These are phyloP conservation scores for Dendropsophus ebraccatus DNA, from an alignment of 2,113 vertebrate genomes.

Conservation along the genomic window DNA sequence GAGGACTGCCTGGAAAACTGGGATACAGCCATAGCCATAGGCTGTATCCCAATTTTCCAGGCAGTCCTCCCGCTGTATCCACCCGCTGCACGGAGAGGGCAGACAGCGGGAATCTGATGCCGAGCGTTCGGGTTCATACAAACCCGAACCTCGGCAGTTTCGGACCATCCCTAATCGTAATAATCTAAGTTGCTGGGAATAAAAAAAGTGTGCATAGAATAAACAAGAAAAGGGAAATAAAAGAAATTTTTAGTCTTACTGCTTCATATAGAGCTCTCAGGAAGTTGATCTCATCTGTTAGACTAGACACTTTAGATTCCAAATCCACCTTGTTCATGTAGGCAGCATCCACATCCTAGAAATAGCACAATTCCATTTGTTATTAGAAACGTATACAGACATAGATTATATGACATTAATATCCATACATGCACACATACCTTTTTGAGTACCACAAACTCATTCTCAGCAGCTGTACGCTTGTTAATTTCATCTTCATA, in stretches of 20 bases:
- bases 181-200: neutral
- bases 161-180: too few relatives aligned
- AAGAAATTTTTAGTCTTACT: conserved; percentile 73
- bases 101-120: too few relatives aligned
- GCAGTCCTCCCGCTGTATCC: too few relatives aligned
- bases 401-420: neutral
- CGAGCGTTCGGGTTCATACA: too few relatives aligned
- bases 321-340: conserved; percentile 92
- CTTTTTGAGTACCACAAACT: conserved; percentile 92
- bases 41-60: too few relatives aligned
- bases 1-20: too few relatives aligned
- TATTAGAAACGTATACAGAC: neutral
- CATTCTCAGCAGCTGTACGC: conserved; percentile 78
- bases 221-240: too few relatives aligned
- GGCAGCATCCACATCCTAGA: conserved; percentile 84
- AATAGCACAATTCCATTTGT: neutral
- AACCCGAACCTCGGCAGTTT: too few relatives aligned
- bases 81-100: too few relatives aligned
- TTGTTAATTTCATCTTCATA: conserved; percentile 93
- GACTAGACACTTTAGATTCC: conserved; percentile 81
- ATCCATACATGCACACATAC: conserved; percentile 68
- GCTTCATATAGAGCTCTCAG: conserved; percentile 84
- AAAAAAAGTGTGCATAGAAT: neutral
- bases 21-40: too few relatives aligned
- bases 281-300: conserved; percentile 89